Conservation (phyloP, 1,140 invertebrate species). For the Drosophila tani region DNA sequence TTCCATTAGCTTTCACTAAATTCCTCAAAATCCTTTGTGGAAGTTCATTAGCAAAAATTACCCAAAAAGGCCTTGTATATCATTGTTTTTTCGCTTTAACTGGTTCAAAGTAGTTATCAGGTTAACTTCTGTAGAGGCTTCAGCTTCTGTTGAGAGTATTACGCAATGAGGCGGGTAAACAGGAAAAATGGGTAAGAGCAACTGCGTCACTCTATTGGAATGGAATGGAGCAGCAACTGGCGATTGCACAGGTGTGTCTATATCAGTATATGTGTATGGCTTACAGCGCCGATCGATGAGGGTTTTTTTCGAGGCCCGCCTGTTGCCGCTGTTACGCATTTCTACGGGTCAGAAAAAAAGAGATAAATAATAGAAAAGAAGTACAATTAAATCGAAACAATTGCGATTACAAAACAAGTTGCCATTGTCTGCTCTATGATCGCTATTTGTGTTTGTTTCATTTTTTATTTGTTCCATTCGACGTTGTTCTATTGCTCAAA, state of each 20-base stretch:
- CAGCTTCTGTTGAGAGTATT: conserved; percentile 34
- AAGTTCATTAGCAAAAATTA: conserved; percentile 1
- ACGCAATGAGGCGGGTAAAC: conserved; percentile 63
- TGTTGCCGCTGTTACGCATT: conserved; percentile 43
- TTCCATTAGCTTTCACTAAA: background rate
- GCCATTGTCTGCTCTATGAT: conserved; percentile 62
- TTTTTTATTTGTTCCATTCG: conserved; percentile 42
- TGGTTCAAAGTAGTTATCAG: conserved; percentile 23
- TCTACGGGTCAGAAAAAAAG: conserved; percentile 20
- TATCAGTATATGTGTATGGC: conserved; percentile 2
- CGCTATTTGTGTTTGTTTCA: conserved; percentile 51
- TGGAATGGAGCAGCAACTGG: conserved; percentile 42
- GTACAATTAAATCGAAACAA: conserved; percentile 74
- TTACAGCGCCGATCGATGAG: conserved; percentile 18
- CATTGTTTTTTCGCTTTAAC: conserved; percentile 30
- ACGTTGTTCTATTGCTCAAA: conserved; percentile 56
- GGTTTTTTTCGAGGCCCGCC: conserved; percentile 26
- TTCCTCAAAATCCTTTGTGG: background rate
- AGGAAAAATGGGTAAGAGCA: conserved; percentile 51
- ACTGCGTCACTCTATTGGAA: conserved; percentile 63
- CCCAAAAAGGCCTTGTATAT: background rate
- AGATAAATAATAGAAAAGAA: conserved; percentile 28
- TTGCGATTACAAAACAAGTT: conserved; percentile 65
- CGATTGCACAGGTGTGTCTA: conserved; percentile 75
- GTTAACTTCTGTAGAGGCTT: conserved; percentile 19